Evolutionary conservation across 2,888 invertebrate genomes (phyloP).

Genomic region (Tethea ocularis): DNA sequence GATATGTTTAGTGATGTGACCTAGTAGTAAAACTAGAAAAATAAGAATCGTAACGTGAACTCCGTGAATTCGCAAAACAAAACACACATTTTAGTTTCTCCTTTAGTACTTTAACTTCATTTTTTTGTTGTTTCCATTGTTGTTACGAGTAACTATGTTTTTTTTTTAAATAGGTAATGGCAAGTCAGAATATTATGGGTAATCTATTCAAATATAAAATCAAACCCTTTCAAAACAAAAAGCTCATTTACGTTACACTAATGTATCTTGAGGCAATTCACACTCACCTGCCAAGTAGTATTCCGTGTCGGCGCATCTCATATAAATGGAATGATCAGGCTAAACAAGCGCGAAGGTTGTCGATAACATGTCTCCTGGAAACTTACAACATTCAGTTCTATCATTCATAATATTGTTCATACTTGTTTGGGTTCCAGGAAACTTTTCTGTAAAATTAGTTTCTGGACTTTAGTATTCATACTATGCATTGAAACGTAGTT

Average conservation of each 20-base stretch:
- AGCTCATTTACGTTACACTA: constrained; percentile 27
- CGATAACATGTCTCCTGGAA: constrained; percentile 12
- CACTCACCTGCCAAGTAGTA: constrained; percentile 59
- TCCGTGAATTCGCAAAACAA: too few species aligned
- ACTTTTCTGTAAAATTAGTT: neutral
- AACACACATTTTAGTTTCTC: too few species aligned
- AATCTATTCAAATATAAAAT: too few species aligned
- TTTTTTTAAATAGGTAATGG: too few species aligned
- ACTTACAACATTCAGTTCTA: constrained; percentile 22
- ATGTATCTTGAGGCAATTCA: constrained; percentile 49
- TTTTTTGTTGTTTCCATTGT: too few species aligned
- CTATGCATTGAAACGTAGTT: too few species aligned
- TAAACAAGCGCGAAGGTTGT: constrained; percentile 44
- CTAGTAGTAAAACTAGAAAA: too few species aligned
- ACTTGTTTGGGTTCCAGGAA: neutral
- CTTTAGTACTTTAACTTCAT: too few species aligned
- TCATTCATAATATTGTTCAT: neutral
- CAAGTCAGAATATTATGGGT: too few species aligned
- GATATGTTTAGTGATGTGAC: too few species aligned
- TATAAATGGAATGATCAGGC: constrained; percentile 58
- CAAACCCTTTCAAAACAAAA: neutral
- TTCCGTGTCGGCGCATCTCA: constrained; percentile 53
- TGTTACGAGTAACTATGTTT: too few species aligned
- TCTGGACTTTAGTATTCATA: neutral
- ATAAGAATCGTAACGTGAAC: too few species aligned